A percentile compares a stretch with the other conserved stretches of the same genome.
Evolutionary conservation across 2,113 vertebrate species (phyloP).

Genomic region (Hippopotamus amphibius): DNA sequence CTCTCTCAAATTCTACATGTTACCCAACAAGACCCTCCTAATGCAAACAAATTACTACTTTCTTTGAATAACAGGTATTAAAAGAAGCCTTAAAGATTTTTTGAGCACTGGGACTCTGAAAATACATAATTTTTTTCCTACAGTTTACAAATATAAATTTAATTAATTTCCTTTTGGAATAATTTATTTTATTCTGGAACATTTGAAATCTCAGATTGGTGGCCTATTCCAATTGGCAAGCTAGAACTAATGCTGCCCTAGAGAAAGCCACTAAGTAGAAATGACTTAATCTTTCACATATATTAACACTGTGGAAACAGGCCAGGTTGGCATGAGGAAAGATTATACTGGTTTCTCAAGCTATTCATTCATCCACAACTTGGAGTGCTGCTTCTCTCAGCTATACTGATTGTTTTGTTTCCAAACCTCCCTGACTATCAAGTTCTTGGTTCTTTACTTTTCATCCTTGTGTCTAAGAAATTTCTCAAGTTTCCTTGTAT

Average conservation of each 20-base stretch:
- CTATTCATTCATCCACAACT: background rate
- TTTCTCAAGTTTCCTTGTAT: background rate
- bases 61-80: background rate
- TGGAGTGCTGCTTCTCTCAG: background rate
- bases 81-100: background rate
- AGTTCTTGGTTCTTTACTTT: background rate
- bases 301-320: background rate
- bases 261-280: background rate
- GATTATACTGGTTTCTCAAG: background rate
- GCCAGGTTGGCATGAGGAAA: background rate
- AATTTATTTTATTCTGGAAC: constrained; percentile 4
- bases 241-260: background rate
- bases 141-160: background rate
- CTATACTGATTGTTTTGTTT: background rate
- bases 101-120: background rate
- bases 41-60: background rate
- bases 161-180: background rate
- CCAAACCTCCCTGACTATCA: background rate
- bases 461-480: background rate
- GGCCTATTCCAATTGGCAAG: background rate
- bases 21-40: background rate
- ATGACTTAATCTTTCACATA: background rate
- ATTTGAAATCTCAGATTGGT: background rate
- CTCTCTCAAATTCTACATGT: background rate
- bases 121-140: background rate